A percentile compares a stretch with the other conserved stretches of the same genome.
Conservation (phyloP, 2,797 vertebrate genomes). For the Myotis findleyi region DNA sequence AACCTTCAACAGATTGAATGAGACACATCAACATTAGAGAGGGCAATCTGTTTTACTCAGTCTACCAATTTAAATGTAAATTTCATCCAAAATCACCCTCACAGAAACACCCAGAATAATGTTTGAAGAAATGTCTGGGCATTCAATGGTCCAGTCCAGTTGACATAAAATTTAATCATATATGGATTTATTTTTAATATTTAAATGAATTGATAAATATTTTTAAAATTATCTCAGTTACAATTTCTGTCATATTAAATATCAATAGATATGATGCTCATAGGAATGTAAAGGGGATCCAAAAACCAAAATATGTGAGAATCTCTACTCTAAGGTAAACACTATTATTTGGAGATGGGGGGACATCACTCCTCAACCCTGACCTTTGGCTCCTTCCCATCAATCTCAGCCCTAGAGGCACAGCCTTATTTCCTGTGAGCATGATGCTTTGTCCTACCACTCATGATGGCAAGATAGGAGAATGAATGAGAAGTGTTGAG, state of each 20-base stretch:
- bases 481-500: neutral
- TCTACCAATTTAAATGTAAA: neutral
- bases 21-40: neutral
- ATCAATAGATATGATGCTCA: neutral
- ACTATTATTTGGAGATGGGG: neutral
- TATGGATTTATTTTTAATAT: neutral
- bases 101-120: neutral
- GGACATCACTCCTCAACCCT: neutral
- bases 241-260: conserved; percentile 20
- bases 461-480: neutral
- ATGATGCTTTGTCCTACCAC: neutral
- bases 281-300: neutral
- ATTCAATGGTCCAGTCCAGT: neutral
- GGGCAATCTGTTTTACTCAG: neutral
- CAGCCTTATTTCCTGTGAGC: neutral
- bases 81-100: neutral
- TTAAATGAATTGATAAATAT: conserved; percentile 2
- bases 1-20: neutral
- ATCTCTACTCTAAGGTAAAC: neutral
- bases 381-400: neutral
- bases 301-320: neutral
- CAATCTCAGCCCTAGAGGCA: neutral
- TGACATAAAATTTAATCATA: neutral
- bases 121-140: neutral
- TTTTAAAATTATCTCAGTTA: neutral